These are phyloP conservation scores for Callocephalon fimbriatum DNA, from an alignment of 2,113 vertebrate genomes.

Conservation along the genomic window DNA sequence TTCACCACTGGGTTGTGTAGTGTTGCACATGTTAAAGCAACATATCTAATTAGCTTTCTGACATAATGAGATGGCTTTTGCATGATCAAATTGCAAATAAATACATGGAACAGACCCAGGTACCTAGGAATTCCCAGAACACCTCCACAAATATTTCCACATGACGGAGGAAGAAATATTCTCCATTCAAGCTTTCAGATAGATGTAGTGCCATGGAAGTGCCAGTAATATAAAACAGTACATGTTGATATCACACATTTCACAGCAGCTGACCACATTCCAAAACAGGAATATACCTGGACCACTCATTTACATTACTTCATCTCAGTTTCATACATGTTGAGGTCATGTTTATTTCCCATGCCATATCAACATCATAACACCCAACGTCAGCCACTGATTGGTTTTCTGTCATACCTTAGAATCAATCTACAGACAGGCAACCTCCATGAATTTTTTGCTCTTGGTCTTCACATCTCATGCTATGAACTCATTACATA, in stretches of 20 bases:
- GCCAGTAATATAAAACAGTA: background rate
- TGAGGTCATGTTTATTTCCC: background rate
- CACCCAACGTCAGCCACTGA: background rate
- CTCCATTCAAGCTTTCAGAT: background rate
- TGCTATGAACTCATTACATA: background rate
- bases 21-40: background rate
- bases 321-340: background rate
- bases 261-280: background rate
- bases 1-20: background rate
- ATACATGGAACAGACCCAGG: background rate
- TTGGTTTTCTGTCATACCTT: background rate
- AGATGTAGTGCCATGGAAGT: fast-evolving
- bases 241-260: background rate
- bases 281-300: background rate
- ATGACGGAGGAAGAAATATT: background rate
- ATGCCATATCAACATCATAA: background rate
- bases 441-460: background rate
- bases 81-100: background rate
- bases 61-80: background rate
- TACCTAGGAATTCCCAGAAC: background rate
- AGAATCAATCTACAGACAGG: background rate
- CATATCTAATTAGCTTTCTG: background rate
- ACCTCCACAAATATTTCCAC: background rate
- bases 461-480: background rate
- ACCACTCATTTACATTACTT: background rate